These are phyloP conservation scores for Monoplex corrugatus DNA, from an alignment of 2,888 invertebrate genomes.

Conservation along the genomic window DNA sequence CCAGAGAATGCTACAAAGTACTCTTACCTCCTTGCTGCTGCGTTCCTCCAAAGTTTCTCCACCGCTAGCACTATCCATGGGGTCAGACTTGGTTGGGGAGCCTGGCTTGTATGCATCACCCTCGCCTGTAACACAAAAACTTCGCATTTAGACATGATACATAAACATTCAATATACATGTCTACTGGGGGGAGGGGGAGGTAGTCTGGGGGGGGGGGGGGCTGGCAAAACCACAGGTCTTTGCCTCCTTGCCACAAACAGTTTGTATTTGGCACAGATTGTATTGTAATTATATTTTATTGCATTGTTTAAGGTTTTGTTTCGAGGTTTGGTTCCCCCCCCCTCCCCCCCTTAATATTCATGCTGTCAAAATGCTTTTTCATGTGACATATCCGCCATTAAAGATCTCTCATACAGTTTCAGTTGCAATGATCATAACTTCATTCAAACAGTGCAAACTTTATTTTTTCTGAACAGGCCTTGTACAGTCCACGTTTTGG, in stretches of 20 bases:
- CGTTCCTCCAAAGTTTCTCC: constrained; percentile 83
- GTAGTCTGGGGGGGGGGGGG: too few relatives aligned
- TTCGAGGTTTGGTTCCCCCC: too few relatives aligned
- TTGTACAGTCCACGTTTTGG: too few relatives aligned
- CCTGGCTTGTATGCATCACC: constrained; percentile 73
- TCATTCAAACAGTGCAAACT: neutral
- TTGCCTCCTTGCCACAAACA: neutral
- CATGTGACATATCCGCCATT: neutral
- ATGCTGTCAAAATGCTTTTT: neutral
- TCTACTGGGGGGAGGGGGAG: too few relatives aligned
- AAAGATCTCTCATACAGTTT: neutral
- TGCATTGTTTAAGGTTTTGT: too few relatives aligned
- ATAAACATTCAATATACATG: neutral
- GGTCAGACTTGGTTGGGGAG: constrained; percentile 78
- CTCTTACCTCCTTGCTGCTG: constrained; percentile 96
- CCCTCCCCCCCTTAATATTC: too few relatives aligned
- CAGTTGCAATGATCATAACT: too few relatives aligned
- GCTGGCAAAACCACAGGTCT: too few relatives aligned
- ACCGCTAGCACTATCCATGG: constrained; percentile 77
- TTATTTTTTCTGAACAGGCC: neutral
- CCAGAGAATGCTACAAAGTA: neutral
- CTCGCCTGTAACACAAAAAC: constrained; percentile 58
- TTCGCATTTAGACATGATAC: neutral
- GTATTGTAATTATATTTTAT: too few relatives aligned
- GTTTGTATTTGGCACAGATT: neutral